Evolutionary conservation across 2,888 invertebrate genomes (phyloP).

Genomic region (Archips crataeganus): DNA sequence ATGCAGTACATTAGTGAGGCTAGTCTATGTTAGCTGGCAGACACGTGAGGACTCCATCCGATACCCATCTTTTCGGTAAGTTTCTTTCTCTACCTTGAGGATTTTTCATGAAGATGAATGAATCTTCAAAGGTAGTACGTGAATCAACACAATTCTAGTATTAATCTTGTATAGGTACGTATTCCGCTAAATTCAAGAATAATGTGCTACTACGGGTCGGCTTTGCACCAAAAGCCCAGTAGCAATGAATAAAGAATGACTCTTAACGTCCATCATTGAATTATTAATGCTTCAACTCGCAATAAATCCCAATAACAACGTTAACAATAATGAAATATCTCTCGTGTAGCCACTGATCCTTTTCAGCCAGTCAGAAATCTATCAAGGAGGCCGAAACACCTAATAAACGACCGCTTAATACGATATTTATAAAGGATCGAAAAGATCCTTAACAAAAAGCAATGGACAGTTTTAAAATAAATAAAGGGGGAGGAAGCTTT

Average conservation of each 20-base stretch:
- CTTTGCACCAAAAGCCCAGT: constrained; percentile 44
- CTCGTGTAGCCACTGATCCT: constrained; percentile 36
- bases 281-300: constrained; percentile 57
- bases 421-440: constrained; percentile 32
- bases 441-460: constrained; percentile 56
- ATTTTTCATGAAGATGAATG: neutral
- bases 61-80: no score
- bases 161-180: constrained; percentile 2
- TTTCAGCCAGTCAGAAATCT: constrained; percentile 12
- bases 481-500: constrained; percentile 76
- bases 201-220: constrained; percentile 23
- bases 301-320: constrained; percentile 54
- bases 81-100: neutral
- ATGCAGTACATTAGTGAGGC: no score
- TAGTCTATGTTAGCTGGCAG: no score
- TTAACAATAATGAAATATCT: constrained; percentile 41
- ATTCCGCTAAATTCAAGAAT: constrained; percentile 21
- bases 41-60: no score
- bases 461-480: constrained; percentile 73
- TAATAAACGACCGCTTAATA: constrained; percentile 6
- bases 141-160: neutral
- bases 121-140: neutral
- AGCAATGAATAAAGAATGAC: constrained; percentile 58
- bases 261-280: constrained; percentile 59
- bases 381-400: constrained; percentile 29